Evolutionary conservation across 2,113 vertebrate species (phyloP), one percentile per base, ranked within the genome.

Genomic region (Nothoprocta pentlandii): DNA sequence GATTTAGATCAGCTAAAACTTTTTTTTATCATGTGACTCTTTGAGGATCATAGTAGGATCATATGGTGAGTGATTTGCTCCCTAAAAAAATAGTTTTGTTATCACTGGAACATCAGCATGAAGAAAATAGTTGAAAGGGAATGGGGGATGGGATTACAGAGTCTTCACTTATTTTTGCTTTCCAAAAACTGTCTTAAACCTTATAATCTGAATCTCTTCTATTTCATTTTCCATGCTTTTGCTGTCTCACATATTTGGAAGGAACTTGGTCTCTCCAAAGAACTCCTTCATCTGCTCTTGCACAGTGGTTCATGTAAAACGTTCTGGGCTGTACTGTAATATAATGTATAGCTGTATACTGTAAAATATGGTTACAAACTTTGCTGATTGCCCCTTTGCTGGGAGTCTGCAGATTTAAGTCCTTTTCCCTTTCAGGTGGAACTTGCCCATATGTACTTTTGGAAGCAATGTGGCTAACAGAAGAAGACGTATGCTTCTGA

Each of bases 1-100:
- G 30, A 23, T 15, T 73, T 16, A 59, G 2, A 59, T 2, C 13
- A 61, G 16, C 4, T 76, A 74, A 86, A 51, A 1, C 0, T 0
- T 84, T 89, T 12, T 51, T 23, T 53, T 74, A 36, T 32, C 4
- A 20, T 66, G 4, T n/a, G 8, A 20, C 20, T 61, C 15, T 54
- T 15, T 28, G 44, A 78, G 20, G 23, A 67, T 84, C n/a, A 22
- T 4, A 54, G 83, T 66, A 56, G 3, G 13, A 32, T 56, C 11
- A 0, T 16, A 56, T 7, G 5, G 9, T 51, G 23, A 61, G 2
- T 30, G 17, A 61, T 61, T 64, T 88, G 2, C 7, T 83, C 9
- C 19, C 12, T 53, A 10, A 84, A 36, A 74, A 51, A 14, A 47
- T 42, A 63, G 62, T 25, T 26, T 46, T 42, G 2, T 47, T 77